These are phyloP conservation scores for Carposina sasakii DNA, from an alignment of 1,140 invertebrate species.

Conservation along the genomic window DNA sequence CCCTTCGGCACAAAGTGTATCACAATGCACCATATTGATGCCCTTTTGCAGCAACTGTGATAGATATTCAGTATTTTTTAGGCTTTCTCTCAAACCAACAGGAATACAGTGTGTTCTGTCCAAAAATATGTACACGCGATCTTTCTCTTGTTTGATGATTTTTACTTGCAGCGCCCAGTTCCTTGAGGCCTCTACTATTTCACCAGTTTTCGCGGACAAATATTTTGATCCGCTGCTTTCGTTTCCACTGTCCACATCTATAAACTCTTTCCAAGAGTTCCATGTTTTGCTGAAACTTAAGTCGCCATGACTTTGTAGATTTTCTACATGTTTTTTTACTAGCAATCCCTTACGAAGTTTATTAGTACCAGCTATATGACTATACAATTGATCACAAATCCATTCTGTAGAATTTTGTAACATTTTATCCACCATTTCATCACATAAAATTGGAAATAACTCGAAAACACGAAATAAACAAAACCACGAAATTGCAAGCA, in stretches of 20 bases:
- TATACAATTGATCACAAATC: conserved; percentile 34
- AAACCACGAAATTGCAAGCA: too few relatives aligned
- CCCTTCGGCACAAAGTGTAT: conserved; percentile 32
- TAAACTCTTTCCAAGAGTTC: conserved; percentile 67
- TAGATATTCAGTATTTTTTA: conserved; percentile 34
- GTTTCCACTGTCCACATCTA: conserved; percentile 21
- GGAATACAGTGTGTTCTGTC: conserved; percentile 37
- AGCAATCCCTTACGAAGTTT: conserved; percentile 29
- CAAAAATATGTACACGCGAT: conserved; percentile 45
- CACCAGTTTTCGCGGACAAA: too few relatives aligned
- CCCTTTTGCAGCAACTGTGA: conserved; percentile 22
- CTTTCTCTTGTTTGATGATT: conserved; percentile 36
- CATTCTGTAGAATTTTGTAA: conserved; percentile 32
- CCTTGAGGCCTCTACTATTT: conserved; percentile 38
- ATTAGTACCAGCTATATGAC: conserved; percentile 31
- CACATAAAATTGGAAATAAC: too few relatives aligned
- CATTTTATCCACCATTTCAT: too few relatives aligned
- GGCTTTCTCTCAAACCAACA: conserved; percentile 33
- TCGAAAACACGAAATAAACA: too few relatives aligned
- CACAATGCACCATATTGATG: conserved; percentile 23
- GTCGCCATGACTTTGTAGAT: conserved; percentile 65
- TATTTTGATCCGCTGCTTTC: conserved; percentile 19
- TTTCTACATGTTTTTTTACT: conserved; percentile 69
- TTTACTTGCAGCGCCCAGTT: conserved; percentile 42
- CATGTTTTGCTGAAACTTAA: conserved; percentile 67